Percentiles rank a stretch among this genome's conserved stretches.
Conservation (phyloP, 2,797 vertebrate species). For the Sebastes ruberrimus region DNA sequence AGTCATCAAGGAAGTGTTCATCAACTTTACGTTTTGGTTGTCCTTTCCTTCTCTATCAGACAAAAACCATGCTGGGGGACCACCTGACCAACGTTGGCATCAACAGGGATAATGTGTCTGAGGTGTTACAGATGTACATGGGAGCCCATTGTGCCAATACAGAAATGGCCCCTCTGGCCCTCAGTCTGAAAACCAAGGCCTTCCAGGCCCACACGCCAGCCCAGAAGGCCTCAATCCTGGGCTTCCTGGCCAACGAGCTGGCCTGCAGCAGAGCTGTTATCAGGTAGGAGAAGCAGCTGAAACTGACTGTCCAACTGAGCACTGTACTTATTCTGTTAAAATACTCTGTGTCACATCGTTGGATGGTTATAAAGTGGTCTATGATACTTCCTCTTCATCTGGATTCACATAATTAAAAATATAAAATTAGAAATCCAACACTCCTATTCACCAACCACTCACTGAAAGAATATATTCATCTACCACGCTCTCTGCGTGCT, state of each 20-base stretch:
- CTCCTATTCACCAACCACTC: not conserved
- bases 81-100: slow-evolving; percentile 95
- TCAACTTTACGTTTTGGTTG: not conserved
- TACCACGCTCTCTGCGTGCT: not conserved
- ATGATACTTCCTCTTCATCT: not conserved
- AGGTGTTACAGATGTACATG: slow-evolving; percentile 98
- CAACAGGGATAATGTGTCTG: slow-evolving; percentile 97
- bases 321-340: not conserved
- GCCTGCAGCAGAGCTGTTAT: slow-evolving; percentile 96
- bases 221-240: slow-evolving; percentile 94
- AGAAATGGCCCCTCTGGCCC: slow-evolving; percentile 83
- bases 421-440: not conserved
- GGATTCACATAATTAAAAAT: slow-evolving; percentile 7
- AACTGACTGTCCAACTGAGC: not conserved
- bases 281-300: slow-evolving; percentile 82
- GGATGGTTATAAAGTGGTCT: not conserved
- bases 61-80: slow-evolving; percentile 96
- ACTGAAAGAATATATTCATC: slow-evolving; percentile 9
- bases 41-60: slow-evolving; percentile 76
- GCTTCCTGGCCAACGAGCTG: slow-evolving; percentile 95
- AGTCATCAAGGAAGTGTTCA: not conserved
- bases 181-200: slow-evolving; percentile 97
- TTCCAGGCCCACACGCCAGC: slow-evolving; percentile 95
- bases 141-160: slow-evolving; percentile 93
- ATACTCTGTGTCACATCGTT: not conserved